Base-by-base conservation (phyloP, 2,888 invertebrate species). In the Eubasilissa splendida region DNA sequence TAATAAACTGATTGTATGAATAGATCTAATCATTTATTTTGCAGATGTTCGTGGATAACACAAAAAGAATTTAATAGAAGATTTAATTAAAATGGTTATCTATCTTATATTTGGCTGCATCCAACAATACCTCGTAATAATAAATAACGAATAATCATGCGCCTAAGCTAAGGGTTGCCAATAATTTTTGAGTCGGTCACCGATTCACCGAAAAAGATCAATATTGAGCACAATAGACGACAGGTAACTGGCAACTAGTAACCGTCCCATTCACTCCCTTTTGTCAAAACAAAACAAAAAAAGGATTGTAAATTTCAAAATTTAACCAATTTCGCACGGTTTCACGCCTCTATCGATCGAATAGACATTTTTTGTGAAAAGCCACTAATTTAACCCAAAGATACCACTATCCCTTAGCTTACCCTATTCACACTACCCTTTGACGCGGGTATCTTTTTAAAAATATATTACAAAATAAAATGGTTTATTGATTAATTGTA, bases 311-410 rank as follows among this genome's bases (percentile, higher is more conserved):
- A 31, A 70, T 53, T 66, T 63, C 22, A 71, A 68, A 70, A 63
- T 77, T 74, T 73, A 14, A 54, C 22, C 76, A 80, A 82, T 82
- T 82, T 82, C 82, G 75, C 82, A 82, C 82, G 82, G 82, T 82
- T 80, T 77, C 60, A 60, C 76, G 56, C 75, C 52, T 22, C 53
- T 52, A 50, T 59, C 59, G 5, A 78, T 66, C 58, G 53, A n/a
- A 65, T 12, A 53, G 50, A 52, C n/a, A 60, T 66, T 80, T 77
- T 82, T 76, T 79, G 75, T 83, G 81, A 83, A 83, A 83, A 83
- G 83, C 80, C 78, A 78, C 82, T 83, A 83, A 83, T 83, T 83
- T 83, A 52, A 82, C 77, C 81, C 78, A 66, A 66, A 82, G 83
- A 82, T 78, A 78, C 63, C 76, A 53, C 12, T 22, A 4, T 2